Base-by-base conservation (phyloP, 2,113 vertebrate genomes). In the Steatornis caripensis region DNA sequence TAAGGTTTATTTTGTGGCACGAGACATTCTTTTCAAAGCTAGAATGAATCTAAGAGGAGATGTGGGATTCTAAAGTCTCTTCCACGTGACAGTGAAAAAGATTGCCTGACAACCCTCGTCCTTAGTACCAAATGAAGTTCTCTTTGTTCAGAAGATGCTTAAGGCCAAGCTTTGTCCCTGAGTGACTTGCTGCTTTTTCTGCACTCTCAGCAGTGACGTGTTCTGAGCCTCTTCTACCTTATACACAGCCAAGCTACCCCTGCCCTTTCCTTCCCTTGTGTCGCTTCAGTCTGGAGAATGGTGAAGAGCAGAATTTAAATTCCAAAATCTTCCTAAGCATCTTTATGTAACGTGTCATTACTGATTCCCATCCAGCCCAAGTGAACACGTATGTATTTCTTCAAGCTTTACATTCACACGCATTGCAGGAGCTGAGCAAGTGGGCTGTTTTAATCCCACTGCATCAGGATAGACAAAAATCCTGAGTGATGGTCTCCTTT, bases 391-490 rank as follows among this genome's bases (percentile, higher is more conserved):
- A 49, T n/a, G 2, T 23, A 20, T 62, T 90, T 34, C 21, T 55
- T 37, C 18, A 27, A 4, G 5, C 23, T 45, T n/a, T 32, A 1
- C 24, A 6, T 46, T n/a, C 43, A 53, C 27, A 10, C 0, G 2
- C 4, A 5, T 2, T 64, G 36, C 19, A 32, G 9, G 48, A 51
- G 43, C 78, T 81, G 61, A 30, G 2, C 34, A 64, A 75, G 27
- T 10, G 65, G 39, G 12, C 15, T 83, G n/a, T 0, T 53, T 43
- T 6, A 2, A 22, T 74, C 45, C 29, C 24, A 6, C 19, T 57
- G 36, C 22, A 3, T 11, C 61, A 15, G 53, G 36, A n/a, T 19
- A 80, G 58, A 11, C 36, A 13, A 23, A 61, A 91, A 15, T 12
- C 2, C 19, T 6, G 12, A 5, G 12, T 14, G 24, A 22, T 21